Percentiles rank a stretch among this genome's conserved stretches.
These are phyloP conservation scores for Heliconius nattereri DNA, from an alignment of 1,140 invertebrate genomes.

Conservation along the genomic window DNA sequence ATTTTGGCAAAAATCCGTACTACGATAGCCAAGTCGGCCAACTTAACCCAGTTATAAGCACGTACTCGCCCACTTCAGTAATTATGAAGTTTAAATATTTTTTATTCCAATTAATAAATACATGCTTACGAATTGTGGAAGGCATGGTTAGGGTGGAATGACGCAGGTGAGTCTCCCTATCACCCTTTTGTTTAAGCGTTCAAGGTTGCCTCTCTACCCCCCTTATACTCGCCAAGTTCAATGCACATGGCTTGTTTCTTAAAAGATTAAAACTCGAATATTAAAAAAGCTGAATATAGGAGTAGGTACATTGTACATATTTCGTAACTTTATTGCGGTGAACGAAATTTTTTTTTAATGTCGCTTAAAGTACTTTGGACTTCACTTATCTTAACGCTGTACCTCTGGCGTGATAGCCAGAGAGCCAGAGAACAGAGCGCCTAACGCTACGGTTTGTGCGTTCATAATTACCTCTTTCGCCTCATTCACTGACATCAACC, in stretches of 20 bases:
- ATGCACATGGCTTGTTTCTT: slow-evolving; percentile 11
- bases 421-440: too few species aligned
- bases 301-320: neutral
- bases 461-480: too few species aligned
- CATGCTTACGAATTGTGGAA: slow-evolving; percentile 16
- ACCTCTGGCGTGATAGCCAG: too few species aligned
- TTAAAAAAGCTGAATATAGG: neutral
- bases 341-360: neutral
- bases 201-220: slow-evolving; percentile 43
- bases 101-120: slow-evolving; percentile 11
- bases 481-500: too few species aligned
- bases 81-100: neutral
- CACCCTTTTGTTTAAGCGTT: slow-evolving; percentile 42
- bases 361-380: too few species aligned
- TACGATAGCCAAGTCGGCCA: slow-evolving; percentile 15
- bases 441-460: too few species aligned
- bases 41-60: slow-evolving; percentile 1
- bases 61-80: neutral
- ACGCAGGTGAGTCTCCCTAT: slow-evolving; percentile 22
- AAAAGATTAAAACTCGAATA: slow-evolving; percentile 24
- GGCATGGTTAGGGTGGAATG: slow-evolving; percentile 22
- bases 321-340: neutral
- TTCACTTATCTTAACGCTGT: too few species aligned
- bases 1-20: neutral
- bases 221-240: slow-evolving; percentile 45